Evolutionary conservation across 2,797 vertebrate species (phyloP), one percentile per base, ranked within the genome.

Genomic region (Macroramphosus scolopax): DNA sequence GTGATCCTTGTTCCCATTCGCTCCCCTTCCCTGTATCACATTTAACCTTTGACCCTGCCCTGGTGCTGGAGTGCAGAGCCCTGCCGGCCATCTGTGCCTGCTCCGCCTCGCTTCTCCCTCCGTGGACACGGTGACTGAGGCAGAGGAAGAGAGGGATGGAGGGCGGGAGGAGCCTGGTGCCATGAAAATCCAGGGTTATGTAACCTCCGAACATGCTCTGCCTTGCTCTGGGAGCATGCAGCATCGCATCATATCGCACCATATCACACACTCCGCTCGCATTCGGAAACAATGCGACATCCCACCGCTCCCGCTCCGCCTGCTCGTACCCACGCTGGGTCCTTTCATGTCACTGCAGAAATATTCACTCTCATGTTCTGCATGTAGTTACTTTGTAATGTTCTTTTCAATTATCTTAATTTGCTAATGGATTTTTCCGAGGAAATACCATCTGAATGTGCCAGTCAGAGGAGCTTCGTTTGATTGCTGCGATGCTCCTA

Each of bases 61-160:
- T 40, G 48, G 46, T 35, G 40, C 22, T 5, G 28, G 28, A 41
- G 40, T 31, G 51, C 5, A 16, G 52, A 38, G 53, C 47, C 44
- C 51, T 22, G 51, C 32, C 17, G 38, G 45, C 79, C 78, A 82
- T 83, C 81, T 84, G 82, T 75, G 73, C 65, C 57, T 10, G n/a
- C 57, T 61, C 45, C 22, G 29, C 53, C 63, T 53, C 5, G 2
- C 38, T 29, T 14, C 35, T 7, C 60, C 39, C 20, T 11, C 38
- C 28, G 5, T 1, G 5, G 41, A 50, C 41, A 13, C 14, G 14
- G 1, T 29, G 26, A 50, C 28, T 1, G 45, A 60, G 29, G 13
- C n/a, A 18, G 22, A 17, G n/a, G 30, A 18, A 31, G 39, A 22
- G 4, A 33, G 56, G 22, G 45, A 36, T 17, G 20, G 34, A 51